These are phyloP conservation scores for Drosophila falleni DNA, from an alignment of 2,888 invertebrate genomes.

Conservation along the genomic window DNA sequence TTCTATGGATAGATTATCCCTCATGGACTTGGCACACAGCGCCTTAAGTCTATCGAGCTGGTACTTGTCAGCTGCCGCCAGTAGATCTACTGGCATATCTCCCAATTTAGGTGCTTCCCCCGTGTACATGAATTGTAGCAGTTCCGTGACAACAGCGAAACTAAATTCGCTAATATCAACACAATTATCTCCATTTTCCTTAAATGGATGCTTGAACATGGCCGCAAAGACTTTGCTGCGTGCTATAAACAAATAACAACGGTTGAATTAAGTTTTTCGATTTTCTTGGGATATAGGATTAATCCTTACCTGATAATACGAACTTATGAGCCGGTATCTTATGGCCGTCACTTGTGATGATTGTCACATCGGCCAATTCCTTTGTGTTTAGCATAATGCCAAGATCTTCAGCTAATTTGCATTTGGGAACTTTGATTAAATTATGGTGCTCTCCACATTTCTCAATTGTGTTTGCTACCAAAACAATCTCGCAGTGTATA, in stretches of 20 bases:
- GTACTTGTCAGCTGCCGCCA: too few relatives aligned
- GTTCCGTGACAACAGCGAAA: constrained; percentile 97
- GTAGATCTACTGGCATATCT: too few relatives aligned
- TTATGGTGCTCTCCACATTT: constrained; percentile 94
- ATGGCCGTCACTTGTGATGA: constrained; percentile 92
- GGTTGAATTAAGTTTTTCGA: too few relatives aligned
- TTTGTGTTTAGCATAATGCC: constrained; percentile 97
- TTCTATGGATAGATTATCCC: too few relatives aligned
- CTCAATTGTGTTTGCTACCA: constrained; percentile 88
- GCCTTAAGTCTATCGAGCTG: too few relatives aligned
- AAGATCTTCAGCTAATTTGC: constrained; percentile 95
- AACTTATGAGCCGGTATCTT: constrained; percentile 98
- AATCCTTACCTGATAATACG: constrained; percentile 87
- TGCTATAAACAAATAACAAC: too few relatives aligned
- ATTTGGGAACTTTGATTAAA: constrained; percentile 96
- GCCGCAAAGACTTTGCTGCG: constrained; percentile 99
- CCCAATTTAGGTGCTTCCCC: constrained; percentile 94
- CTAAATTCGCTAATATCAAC: constrained; percentile 98
- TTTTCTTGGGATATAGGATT: neutral
- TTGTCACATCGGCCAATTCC: constrained; percentile 98
- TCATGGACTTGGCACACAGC: too few relatives aligned
- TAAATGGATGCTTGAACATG: constrained; percentile 99
- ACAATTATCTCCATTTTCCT: constrained; percentile 96
- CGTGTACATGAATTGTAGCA: constrained; percentile 98
- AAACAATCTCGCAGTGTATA: constrained; percentile 98